A percentile compares a stretch with the other conserved stretches of the same genome.
Evolutionary conservation across 2,113 vertebrate genomes (phyloP).

Genomic region (Mormyrus iriodes): DNA sequence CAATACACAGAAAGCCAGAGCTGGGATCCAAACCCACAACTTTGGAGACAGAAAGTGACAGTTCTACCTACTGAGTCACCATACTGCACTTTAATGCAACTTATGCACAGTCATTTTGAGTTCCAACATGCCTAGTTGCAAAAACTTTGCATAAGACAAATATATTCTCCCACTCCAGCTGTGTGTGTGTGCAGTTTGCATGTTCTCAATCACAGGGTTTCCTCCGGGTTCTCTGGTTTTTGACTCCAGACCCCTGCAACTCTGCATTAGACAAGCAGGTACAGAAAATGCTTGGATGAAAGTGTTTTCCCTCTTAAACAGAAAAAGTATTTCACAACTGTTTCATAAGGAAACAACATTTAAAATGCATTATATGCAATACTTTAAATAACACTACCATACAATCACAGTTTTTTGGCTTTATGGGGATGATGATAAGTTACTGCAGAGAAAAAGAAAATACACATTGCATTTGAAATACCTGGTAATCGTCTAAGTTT

Average conservation of each 20-base stretch:
- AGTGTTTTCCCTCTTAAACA: not conserved
- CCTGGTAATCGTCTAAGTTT: not conserved
- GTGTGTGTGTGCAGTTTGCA: not conserved
- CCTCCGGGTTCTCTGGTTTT: not conserved
- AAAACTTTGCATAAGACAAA: not conserved
- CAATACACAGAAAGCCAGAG: not conserved
- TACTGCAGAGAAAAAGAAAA: not conserved
- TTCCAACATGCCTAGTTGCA: not conserved
- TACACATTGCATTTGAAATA: not conserved
- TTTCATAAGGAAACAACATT: not conserved
- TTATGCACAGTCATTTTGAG: not conserved
- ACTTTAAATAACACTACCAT: not conserved
- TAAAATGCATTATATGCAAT: not conserved
- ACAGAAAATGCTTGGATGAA: not conserved
- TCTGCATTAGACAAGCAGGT: not conserved
- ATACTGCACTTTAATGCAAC: not conserved
- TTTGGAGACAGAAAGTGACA: not conserved
- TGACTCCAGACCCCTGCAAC: not conserved
- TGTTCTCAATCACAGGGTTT: not conserved
- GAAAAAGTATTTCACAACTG: not conserved
- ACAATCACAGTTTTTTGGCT: not conserved
- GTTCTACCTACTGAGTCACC: not conserved
- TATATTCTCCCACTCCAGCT: not conserved
- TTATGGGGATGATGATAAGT: not conserved
- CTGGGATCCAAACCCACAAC: not conserved